Conservation (phyloP, 1,140 invertebrate species). For the Drosophila simulans region DNA sequence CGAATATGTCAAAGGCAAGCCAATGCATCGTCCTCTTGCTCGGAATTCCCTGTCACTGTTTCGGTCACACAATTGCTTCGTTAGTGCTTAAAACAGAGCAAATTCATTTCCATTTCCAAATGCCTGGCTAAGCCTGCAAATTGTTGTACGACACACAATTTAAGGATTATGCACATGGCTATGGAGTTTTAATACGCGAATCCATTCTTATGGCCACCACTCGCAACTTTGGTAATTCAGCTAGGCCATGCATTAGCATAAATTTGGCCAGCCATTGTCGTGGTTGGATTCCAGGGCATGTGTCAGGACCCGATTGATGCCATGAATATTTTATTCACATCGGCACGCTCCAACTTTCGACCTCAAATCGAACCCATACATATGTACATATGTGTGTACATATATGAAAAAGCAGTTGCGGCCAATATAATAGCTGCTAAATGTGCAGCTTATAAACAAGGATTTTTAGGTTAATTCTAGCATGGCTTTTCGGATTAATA, state of each 20-base stretch:
- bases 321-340: constrained; percentile 69
- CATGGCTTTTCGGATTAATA: not conserved
- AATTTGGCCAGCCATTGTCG: constrained; percentile 43
- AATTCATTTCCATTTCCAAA: constrained; percentile 16
- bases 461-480: not conserved
- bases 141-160: constrained; percentile 34
- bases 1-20: constrained; percentile 12
- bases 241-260: constrained; percentile 46
- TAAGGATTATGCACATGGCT: constrained; percentile 27
- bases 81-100: constrained; percentile 60
- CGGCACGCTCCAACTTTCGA: constrained; percentile 55
- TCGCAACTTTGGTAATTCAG: constrained; percentile 37
- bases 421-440: not conserved
- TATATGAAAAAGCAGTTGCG: constrained; percentile 3
- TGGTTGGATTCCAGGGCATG: constrained; percentile 40
- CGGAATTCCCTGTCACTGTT: not conserved
- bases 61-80: constrained; percentile 59
- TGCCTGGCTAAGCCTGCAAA: constrained; percentile 14
- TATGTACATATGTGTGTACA: not conserved
- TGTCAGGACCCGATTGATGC: constrained; percentile 54
- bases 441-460: accelerated
- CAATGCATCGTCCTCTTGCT: not conserved
- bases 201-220: constrained; percentile 20
- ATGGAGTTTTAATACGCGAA: constrained; percentile 47
- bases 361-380: constrained; percentile 4